Evolutionary conservation across 2,797 vertebrate species (phyloP), one percentile per base, ranked within the genome.

Genomic region (Epinephelus awoara): DNA sequence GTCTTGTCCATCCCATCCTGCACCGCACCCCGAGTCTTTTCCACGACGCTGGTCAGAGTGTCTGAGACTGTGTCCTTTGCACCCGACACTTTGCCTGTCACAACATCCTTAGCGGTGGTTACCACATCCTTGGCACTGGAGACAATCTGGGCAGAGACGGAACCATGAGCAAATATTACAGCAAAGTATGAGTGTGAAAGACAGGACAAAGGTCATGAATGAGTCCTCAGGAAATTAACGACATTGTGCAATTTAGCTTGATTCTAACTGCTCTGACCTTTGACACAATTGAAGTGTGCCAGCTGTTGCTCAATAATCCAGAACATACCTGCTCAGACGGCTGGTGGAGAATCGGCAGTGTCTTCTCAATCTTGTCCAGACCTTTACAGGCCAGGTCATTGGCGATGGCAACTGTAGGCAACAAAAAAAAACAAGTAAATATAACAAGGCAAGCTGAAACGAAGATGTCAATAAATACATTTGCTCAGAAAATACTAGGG

Each of bases 321-420:
- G 19, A 13, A 8, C 79, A 6, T 93, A 99, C 98, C 96, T 98
- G 95, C 47, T 96, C 92, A 42, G 96, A 96, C 18, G 97, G 96
- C 88, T 97, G 97, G 75, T 96, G 96, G 47, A 99, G 94, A 82
- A 99, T 96, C 11, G 97, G 98, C 75, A 98, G 85, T n/a, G 92
- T 96, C 86, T 96, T 96, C 94, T 99, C 97, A 63, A 99, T 96
- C 92, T 91, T 97, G 92, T 99, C 97, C 80, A 99, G 91, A 83
- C 97, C 96, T 90, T 96, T 96, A 72, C 98, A 99, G 1, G 97
- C 97, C 84, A 97, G 95, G 80, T 88, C 93, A 79, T 99, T 99
- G 91, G 97, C 97, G 82, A 96, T 85, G 18, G 96, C 93, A 94
- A 99, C 98, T 99, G 85, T 2, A 44, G 38, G 73, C 11, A 70